These are phyloP conservation scores for Pyrocoelia pectoralis DNA, from an alignment of 2,888 invertebrate species.

Conservation along the genomic window DNA sequence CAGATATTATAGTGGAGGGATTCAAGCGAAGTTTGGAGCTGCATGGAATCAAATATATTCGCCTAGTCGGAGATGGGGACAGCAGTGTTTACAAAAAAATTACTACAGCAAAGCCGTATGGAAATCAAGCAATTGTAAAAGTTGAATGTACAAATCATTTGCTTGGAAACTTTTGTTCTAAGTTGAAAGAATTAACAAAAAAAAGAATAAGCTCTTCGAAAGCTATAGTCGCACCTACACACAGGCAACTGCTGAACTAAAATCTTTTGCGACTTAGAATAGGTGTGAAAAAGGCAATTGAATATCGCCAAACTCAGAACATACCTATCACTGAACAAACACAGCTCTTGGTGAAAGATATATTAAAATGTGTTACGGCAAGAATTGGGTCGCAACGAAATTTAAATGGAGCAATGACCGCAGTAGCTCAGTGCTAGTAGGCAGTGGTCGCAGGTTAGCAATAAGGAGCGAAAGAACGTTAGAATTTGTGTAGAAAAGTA, in stretches of 20 bases:
- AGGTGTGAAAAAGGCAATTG: background rate
- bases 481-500: too few relatives aligned
- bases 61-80: background rate
- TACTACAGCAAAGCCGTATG: background rate
- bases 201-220: background rate
- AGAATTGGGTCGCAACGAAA: too few relatives aligned
- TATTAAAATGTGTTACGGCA: too few relatives aligned
- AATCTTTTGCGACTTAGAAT: background rate
- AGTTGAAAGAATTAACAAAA: background rate
- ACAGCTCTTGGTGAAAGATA: background rate
- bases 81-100: background rate
- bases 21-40: background rate
- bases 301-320: background rate
- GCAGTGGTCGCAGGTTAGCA: too few relatives aligned
- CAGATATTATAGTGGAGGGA: conserved; percentile 8
- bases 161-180: background rate
- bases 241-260: background rate
- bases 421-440: too few relatives aligned
- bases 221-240: background rate
- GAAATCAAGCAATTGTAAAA: background rate
- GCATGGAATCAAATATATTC: background rate
- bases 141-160: conserved; percentile 2
- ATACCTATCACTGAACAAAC: background rate
- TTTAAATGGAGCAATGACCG: too few relatives aligned
- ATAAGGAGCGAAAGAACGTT: too few relatives aligned